Conservation (phyloP, 2,113 vertebrate genomes). For the Dicaeum eximium region DNA sequence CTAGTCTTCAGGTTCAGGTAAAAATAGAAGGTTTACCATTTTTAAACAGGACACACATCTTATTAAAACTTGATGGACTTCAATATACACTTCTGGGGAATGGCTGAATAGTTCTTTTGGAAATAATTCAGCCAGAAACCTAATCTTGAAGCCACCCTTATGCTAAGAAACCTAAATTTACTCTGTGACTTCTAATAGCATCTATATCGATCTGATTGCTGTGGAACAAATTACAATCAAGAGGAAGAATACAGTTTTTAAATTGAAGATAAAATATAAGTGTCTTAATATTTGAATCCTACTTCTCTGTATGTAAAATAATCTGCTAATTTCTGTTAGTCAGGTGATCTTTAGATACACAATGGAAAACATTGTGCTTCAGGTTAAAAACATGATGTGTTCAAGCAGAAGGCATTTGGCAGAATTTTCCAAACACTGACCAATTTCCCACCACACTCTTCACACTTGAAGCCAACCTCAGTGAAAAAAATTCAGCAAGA, state of each 20-base stretch:
- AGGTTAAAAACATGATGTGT: neutral
- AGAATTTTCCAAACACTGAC: neutral
- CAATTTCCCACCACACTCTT: neutral
- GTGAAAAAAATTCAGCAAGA: neutral
- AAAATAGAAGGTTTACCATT: neutral
- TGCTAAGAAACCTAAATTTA: neutral
- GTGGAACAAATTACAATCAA: neutral
- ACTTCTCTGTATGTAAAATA: neutral
- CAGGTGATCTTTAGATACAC: neutral
- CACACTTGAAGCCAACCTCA: neutral
- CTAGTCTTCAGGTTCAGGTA: neutral
- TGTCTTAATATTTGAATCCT: neutral
- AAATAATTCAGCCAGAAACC: neutral
- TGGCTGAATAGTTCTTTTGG: neutral
- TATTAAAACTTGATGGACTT: neutral
- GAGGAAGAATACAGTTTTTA: neutral
- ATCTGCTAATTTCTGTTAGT: neutral
- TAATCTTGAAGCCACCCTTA: neutral
- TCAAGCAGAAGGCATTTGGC: neutral
- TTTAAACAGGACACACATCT: neutral
- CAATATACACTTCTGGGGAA: neutral
- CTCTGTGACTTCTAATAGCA: neutral
- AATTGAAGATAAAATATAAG: neutral
- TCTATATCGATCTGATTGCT: neutral
- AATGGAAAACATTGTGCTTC: neutral